Conservation (phyloP, 2,113 vertebrate genomes). For the Ibidorhyncha struthersii region DNA sequence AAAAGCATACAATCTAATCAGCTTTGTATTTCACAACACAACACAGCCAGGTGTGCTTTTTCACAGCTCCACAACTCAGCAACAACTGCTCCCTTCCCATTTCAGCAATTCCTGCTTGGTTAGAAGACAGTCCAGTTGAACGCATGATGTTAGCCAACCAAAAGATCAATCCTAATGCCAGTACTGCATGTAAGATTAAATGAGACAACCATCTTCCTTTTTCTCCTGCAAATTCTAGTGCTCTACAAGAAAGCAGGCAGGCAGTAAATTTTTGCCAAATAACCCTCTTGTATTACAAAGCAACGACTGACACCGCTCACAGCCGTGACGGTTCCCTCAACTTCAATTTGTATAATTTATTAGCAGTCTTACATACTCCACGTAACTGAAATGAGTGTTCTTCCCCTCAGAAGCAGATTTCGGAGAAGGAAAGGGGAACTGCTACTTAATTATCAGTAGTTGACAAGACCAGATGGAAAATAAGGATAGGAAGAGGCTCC, state of each 20-base stretch:
- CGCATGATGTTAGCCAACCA: neutral
- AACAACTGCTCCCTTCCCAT: neutral
- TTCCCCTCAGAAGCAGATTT: neutral
- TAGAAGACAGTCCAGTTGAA: neutral
- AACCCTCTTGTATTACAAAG: neutral
- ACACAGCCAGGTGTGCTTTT: neutral
- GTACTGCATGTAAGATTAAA: neutral
- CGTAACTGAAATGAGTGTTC: neutral
- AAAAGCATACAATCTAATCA: neutral
- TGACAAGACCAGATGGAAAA: neutral
- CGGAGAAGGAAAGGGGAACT: neutral
- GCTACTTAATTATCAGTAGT: neutral
- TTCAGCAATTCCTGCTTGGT: neutral
- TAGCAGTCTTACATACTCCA: neutral
- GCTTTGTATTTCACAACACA: neutral
- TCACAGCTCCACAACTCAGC: neutral
- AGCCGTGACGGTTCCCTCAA: neutral
- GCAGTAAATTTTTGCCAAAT: neutral
- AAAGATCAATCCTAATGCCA: neutral
- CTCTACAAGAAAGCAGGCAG: neutral
- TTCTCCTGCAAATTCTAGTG: neutral
- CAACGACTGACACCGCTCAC: rapidly evolving
- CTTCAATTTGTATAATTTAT: neutral
- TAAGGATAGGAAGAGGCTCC: neutral
- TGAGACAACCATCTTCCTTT: neutral